phyloP scores from a whole-genome alignment of 2,888 invertebrate species.

The Phortica okadai region DNA sequence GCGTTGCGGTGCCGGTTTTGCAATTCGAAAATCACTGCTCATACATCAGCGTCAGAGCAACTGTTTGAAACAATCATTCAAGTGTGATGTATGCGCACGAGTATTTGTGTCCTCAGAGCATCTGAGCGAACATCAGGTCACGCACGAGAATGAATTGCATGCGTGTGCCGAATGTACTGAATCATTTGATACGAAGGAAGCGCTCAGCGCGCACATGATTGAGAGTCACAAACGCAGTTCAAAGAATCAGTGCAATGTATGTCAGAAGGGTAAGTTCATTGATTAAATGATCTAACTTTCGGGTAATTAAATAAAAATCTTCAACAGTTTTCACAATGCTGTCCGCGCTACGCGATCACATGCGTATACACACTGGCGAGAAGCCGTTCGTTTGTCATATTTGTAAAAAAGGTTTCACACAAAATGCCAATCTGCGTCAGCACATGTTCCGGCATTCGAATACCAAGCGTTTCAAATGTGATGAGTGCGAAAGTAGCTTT shows the following conservation, averaged over 20 bases:
- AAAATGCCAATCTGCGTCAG: conserved; percentile 80
- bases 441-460: conserved; percentile 80
- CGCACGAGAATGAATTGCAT: conserved; percentile 66
- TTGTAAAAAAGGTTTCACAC: conserved; percentile 80
- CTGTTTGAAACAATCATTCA: conserved; percentile 76
- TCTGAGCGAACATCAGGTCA: conserved; percentile 78
- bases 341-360: conserved; percentile 80
- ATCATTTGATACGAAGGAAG: conserved; percentile 76
- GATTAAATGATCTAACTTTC: neutral
- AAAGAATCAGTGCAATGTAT: conserved; percentile 77
- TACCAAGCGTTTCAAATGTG: conserved; percentile 75
- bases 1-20: conserved; percentile 73
- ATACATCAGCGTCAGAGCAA: conserved; percentile 75
- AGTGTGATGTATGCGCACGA: conserved; percentile 76
- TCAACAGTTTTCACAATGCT: conserved; percentile 77
- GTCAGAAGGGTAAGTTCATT: conserved; percentile 65
- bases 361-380: conserved; percentile 79
- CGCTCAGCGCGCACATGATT: conserved; percentile 77
- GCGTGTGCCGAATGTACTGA: conserved; percentile 75
- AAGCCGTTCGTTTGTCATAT: conserved; percentile 79
- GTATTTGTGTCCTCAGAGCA: conserved; percentile 80
- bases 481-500: conserved; percentile 77
- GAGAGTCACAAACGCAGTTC: conserved; percentile 76
- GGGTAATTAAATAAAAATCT: neutral
- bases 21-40: conserved; percentile 66